Conservation (phyloP, 2,797 vertebrate species). For the Bradypodion ventrale region DNA sequence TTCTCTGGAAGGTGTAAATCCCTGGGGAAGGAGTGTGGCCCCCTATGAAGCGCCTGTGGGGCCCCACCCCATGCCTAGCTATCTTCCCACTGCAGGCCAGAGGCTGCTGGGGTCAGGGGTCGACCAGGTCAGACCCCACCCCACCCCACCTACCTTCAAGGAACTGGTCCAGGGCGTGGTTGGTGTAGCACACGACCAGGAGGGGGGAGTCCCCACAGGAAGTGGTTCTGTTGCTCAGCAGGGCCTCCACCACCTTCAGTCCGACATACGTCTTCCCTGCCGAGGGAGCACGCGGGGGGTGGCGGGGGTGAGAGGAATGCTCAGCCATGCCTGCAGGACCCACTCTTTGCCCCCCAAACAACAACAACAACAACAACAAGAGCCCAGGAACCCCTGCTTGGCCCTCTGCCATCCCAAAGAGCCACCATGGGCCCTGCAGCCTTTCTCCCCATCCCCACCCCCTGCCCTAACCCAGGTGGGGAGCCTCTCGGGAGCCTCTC, state of each 20-base stretch:
- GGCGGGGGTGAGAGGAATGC: too few species aligned
- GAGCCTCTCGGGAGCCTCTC: conserved; percentile 36
- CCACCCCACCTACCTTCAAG: conserved; percentile 85
- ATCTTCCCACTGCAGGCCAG: too few species aligned
- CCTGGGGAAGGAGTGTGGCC: conserved; percentile 77
- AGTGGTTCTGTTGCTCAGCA: conserved; percentile 78
- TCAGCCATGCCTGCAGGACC: too few species aligned
- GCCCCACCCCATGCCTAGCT: too few species aligned
- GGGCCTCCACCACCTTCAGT: conserved; percentile 88
- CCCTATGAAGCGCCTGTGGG: too few species aligned
- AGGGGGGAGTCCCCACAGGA: conserved; percentile 79
- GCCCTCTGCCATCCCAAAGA: too few species aligned
- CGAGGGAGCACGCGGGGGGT: not conserved
- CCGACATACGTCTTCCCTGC: conserved; percentile 93
- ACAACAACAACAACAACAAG: too few species aligned
- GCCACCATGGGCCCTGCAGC: too few species aligned
- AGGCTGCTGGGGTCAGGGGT: not conserved
- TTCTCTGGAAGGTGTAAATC: conserved; percentile 80
- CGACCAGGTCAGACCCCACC: not conserved
- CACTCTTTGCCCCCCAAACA: too few species aligned
- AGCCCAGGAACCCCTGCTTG: too few species aligned
- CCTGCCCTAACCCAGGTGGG: too few species aligned
- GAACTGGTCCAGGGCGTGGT: conserved; percentile 97
- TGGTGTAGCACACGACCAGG: conserved; percentile 95
- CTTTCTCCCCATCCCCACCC: too few species aligned